Base-by-base conservation (phyloP, 2,888 invertebrate species). In the Microctonus brassicae region DNA sequence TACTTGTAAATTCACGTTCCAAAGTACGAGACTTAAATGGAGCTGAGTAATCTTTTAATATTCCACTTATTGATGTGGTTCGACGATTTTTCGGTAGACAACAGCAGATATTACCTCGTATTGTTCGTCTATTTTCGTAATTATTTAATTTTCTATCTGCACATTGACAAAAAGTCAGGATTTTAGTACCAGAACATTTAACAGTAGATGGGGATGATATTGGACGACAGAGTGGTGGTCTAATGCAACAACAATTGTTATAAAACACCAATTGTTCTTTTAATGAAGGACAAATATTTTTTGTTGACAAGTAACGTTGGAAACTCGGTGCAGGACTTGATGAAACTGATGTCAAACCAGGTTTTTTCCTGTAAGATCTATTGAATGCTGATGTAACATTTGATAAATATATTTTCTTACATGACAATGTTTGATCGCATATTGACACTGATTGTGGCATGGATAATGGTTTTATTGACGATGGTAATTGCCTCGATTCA, bases 1-100 rank as follows among this genome's bases (percentile, higher is more conserved):
- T 79, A 57, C 77, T 77, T 53, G 76, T 80, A 33, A 82, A 82
- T 69, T 82, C 79, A 24, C 75, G 74, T 52, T 79, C 80, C 24
- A 80, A 69, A n/a, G 33, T 68, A 2, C 73, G 62, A 2, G 79
- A 80, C 1, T 77, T 73, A 61, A 75, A 79, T 17, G 78, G 78
- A n/a, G 80, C 78, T 67, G 78, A 76, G 24, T 73, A 68, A 0
- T 60, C 61, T 34, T 42, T 69, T n/a, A 42, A 34, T 39, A 2
- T 57, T 22, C n/a, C 17, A n/a, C 26, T 58, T 13, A n/a, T 72
- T 10, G 57, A 33, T 1, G 58, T 13, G n/a, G 20, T 17, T 33
- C 24, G 13, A 1, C 24, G 20, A 20, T 47, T 39, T 26, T n/a
- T 39, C 47, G 33, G n/a, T 24, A 10, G 11, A 5, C 7, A 3